Conservation (phyloP, 2,888 invertebrate genomes). For the Glaucopsyche alexis region DNA sequence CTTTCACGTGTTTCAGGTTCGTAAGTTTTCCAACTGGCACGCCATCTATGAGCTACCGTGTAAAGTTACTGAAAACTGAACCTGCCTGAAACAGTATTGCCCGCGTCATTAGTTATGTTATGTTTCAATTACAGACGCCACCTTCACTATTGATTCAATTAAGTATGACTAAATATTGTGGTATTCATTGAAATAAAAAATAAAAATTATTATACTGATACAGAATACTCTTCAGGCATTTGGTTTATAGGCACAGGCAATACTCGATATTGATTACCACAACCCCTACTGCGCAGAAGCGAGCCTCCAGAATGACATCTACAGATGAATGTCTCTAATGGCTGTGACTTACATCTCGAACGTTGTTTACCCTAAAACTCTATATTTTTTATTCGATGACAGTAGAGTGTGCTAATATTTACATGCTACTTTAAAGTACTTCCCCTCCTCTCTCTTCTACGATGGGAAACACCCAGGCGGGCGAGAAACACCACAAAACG, state of each 20-base stretch:
- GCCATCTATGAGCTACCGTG: conserved; percentile 1
- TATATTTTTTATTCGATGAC: conserved; percentile 7
- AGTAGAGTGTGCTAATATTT: not conserved
- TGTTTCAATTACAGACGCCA: not conserved
- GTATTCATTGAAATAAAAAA: not conserved
- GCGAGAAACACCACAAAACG: conserved; percentile 73
- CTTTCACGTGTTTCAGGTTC: not conserved
- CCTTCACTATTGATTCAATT: not conserved
- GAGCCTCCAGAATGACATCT: conserved; percentile 6
- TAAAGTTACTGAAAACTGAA: not conserved
- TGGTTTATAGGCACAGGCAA: not conserved
- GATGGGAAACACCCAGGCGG: conserved; percentile 80
- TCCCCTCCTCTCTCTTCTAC: conserved; percentile 31
- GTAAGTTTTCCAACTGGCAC: not conserved
- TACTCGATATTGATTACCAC: not conserved
- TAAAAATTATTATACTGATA: not conserved
- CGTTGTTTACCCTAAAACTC: not conserved
- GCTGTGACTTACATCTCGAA: conserved; percentile 17
- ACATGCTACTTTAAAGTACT: not conserved
- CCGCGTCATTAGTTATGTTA: no score
- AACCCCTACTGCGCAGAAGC: conserved; percentile 18
- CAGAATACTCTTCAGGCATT: not conserved
- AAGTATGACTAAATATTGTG: not conserved
- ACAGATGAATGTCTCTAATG: not conserved
- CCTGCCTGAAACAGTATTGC: not conserved